Conservation (phyloP, 64 coral and sea anemone species). For the Platygyra sinensis region DNA sequence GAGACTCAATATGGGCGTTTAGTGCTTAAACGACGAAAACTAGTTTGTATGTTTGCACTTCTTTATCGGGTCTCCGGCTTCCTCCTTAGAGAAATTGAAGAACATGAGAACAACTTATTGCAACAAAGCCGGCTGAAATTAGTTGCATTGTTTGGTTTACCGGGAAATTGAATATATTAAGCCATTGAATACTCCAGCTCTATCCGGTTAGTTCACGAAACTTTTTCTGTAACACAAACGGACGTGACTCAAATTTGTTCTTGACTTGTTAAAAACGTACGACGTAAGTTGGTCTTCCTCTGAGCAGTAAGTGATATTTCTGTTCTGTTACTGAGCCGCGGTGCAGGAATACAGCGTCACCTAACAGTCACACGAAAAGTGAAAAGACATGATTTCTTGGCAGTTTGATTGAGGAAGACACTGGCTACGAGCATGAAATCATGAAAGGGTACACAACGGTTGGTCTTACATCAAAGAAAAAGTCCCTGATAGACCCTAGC, state of each 20-base stretch:
- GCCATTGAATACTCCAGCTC: background rate
- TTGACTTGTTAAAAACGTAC: too few species aligned
- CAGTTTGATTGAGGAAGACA: too few species aligned
- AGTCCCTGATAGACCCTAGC: background rate
- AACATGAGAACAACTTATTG: background rate
- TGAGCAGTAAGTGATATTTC: background rate
- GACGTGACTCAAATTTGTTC: background rate
- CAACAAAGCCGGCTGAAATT: background rate
- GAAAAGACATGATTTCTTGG: too few species aligned
- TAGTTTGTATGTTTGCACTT: too few species aligned
- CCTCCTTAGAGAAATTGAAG: background rate
- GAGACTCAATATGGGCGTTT: too few species aligned
- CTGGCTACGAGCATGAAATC: too few species aligned
- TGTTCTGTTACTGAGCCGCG: background rate
- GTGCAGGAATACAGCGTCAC: too few species aligned
- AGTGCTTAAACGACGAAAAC: too few species aligned
- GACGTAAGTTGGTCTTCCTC: too few species aligned
- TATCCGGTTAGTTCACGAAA: background rate
- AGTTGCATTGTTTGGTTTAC: background rate
- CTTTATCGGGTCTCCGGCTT: background rate
- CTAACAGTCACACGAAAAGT: too few species aligned
- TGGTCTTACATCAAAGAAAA: too few species aligned
- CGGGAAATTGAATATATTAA: background rate
- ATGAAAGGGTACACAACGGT: too few species aligned
- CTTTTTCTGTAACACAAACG: background rate